A percentile compares a stretch with the other conserved stretches of the same genome.
phyloP scores from a whole-genome alignment of 2,888 invertebrate genomes.

The Elysia crispata region DNA sequence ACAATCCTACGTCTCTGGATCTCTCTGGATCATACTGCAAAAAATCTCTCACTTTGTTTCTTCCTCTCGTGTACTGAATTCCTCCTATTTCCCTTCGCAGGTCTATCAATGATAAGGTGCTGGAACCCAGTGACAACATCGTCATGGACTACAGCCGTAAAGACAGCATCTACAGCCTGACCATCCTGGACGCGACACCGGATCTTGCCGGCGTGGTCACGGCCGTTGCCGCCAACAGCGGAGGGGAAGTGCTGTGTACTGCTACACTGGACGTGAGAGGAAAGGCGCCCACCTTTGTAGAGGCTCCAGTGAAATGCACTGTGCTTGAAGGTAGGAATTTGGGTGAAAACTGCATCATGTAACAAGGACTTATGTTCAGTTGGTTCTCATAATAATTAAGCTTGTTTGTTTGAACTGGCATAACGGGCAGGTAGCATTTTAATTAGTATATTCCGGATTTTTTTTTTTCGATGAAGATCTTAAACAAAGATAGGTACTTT shows the following conservation, averaged over 20 bases:
- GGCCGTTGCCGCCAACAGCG: slow-evolving; percentile 84
- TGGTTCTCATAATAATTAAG: neutral
- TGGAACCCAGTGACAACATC: slow-evolving; percentile 69
- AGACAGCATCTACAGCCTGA: slow-evolving; percentile 81
- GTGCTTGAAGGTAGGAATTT: slow-evolving; percentile 72
- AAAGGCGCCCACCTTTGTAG: slow-evolving; percentile 73
- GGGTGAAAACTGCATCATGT: too few relatives aligned
- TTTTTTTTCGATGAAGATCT: neutral
- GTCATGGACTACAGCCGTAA: slow-evolving; percentile 67
- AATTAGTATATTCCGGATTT: too few relatives aligned
- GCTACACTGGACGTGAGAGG: slow-evolving; percentile 77
- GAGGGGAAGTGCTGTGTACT: slow-evolving; percentile 83
- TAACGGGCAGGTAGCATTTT: too few relatives aligned
- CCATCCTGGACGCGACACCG: slow-evolving; percentile 85
- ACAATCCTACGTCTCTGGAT: too few relatives aligned
- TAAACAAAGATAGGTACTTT: neutral
- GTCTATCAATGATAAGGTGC: slow-evolving; percentile 72
- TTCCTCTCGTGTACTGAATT: too few relatives aligned
- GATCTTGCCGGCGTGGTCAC: slow-evolving; percentile 87
- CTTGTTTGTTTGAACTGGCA: too few relatives aligned
- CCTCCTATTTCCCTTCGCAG: slow-evolving; percentile 51
- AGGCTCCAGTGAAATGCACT: slow-evolving; percentile 76
- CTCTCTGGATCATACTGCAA: too few relatives aligned
- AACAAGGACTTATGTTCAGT: neutral
- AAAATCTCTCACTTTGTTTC: too few relatives aligned